Conservation (phyloP, 1,140 invertebrate species). For the Dinothrombium tinctorium region DNA sequence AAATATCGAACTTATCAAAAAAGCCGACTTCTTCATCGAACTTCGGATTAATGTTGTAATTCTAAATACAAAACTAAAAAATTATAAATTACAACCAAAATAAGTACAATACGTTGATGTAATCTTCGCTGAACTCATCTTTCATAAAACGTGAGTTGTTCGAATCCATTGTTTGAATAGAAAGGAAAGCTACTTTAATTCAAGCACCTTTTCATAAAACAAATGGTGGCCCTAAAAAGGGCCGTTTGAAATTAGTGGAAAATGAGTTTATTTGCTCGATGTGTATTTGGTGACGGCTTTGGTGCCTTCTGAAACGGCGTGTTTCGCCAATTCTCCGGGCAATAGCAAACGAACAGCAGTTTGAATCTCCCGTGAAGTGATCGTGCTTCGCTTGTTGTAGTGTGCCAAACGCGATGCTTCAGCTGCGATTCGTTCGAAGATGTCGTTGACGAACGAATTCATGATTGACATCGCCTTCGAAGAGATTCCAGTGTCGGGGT, state of each 20-base stretch:
- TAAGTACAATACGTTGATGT: too few species aligned
- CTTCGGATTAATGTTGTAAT: too few species aligned
- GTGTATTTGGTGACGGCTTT: conserved; percentile 34
- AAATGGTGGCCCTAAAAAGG: conserved; percentile 5
- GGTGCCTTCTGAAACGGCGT: conserved; percentile 32
- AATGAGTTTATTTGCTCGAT: conserved; percentile 24
- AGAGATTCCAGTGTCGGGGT: conserved; percentile 27
- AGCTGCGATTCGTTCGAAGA: conserved; percentile 30
- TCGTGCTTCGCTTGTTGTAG: conserved; percentile 39
- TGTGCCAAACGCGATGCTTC: conserved; percentile 40
- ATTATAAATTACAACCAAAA: too few species aligned
- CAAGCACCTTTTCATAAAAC: too few species aligned
- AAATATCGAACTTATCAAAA: too few species aligned
- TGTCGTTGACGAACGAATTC: conserved; percentile 28
- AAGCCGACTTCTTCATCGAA: too few species aligned
- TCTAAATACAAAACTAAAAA: too few species aligned
- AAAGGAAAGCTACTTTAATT: too few species aligned
- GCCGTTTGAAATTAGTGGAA: neutral
- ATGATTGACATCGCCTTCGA: conserved; percentile 30
- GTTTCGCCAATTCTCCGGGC: conserved; percentile 35
- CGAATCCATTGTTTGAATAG: too few species aligned
- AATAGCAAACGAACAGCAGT: conserved; percentile 33
- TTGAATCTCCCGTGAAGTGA: conserved; percentile 34
- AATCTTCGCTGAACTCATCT: too few species aligned
- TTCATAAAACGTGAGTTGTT: too few species aligned